Evolutionary conservation across 2,113 vertebrate species (phyloP).

Genomic region (Acrocephalus arundinaceus): DNA sequence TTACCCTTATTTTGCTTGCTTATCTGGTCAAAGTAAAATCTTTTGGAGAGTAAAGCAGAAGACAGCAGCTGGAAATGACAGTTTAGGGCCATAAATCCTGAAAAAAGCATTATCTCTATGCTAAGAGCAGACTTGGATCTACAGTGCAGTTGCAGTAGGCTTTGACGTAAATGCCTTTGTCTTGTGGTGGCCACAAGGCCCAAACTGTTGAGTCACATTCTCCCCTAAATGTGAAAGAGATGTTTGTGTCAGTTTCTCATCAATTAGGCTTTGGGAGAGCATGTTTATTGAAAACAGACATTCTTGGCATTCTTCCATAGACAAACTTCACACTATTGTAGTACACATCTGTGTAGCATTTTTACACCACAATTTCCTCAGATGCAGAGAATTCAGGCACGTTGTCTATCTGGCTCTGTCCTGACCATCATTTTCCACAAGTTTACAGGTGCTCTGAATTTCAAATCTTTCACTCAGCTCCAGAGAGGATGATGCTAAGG

Average conservation of each 20-base stretch:
- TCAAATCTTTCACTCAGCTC: not conserved
- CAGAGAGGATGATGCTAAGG: not conserved
- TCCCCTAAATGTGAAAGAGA: not conserved
- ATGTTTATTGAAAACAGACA: not conserved
- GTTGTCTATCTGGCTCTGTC: not conserved
- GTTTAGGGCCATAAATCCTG: not conserved
- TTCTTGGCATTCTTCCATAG: not conserved
- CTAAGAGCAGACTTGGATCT: not conserved
- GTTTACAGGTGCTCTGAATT: not conserved
- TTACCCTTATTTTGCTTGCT: not conserved
- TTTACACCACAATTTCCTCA: not conserved
- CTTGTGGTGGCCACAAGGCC: not conserved
- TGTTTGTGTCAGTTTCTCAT: not conserved
- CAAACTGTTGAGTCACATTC: not conserved
- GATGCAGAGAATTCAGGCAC: not conserved
- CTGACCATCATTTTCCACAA: not conserved
- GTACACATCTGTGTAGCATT: not conserved
- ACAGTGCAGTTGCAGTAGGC: not conserved
- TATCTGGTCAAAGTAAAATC: not conserved
- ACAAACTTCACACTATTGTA: not conserved
- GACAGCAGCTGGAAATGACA: not conserved
- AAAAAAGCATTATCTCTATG: not conserved
- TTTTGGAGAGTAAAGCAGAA: not conserved
- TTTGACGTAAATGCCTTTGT: constrained; percentile 14
- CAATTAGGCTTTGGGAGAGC: not conserved